A percentile compares a stretch with the other conserved stretches of the same genome.
Conservation (phyloP, 2,888 invertebrate species). For the Coleophora deauratella region DNA sequence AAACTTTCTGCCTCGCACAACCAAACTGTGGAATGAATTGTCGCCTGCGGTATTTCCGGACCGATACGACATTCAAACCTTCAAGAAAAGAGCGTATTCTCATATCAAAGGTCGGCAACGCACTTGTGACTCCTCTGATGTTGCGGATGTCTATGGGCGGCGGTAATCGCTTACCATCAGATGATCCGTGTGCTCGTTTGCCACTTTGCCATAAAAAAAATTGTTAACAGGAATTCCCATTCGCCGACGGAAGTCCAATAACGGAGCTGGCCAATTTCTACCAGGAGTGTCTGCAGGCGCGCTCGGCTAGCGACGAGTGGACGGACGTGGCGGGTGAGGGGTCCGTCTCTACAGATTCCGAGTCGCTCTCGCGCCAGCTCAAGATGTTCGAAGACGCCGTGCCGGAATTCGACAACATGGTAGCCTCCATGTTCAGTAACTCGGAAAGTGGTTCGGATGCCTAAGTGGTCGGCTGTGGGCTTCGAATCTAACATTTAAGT, state of each 20-base stretch:
- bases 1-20: too few species aligned
- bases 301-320: conserved; percentile 47
- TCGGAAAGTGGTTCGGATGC: conserved; percentile 42
- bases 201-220: too few species aligned
- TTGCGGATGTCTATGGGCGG: too few species aligned
- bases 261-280: conserved; percentile 86
- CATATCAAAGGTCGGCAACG: too few species aligned
- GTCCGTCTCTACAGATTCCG: conserved; percentile 41
- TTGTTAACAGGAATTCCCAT: conserved; percentile 81
- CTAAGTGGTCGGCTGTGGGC: conserved; percentile 9
- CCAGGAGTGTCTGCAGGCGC: conserved; percentile 84
- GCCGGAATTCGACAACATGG: conserved; percentile 83
- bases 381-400: conserved; percentile 83
- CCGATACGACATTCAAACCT: too few species aligned
- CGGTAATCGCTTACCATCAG: too few species aligned
- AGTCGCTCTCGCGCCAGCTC: conserved; percentile 80
- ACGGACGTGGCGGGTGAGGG: conserved; percentile 30
- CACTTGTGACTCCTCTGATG: too few species aligned
- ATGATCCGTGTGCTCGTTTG: too few species aligned
- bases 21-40: too few species aligned
- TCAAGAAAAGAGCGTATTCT: too few species aligned
- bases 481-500: neutral
- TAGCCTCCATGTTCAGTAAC: conserved; percentile 78
- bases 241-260: conserved; percentile 81
- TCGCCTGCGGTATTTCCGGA: too few species aligned